A percentile compares a stretch with the other conserved stretches of the same genome.
phyloP scores from a whole-genome alignment of 2,888 invertebrate genomes.

The Eupithecia exiguata region DNA sequence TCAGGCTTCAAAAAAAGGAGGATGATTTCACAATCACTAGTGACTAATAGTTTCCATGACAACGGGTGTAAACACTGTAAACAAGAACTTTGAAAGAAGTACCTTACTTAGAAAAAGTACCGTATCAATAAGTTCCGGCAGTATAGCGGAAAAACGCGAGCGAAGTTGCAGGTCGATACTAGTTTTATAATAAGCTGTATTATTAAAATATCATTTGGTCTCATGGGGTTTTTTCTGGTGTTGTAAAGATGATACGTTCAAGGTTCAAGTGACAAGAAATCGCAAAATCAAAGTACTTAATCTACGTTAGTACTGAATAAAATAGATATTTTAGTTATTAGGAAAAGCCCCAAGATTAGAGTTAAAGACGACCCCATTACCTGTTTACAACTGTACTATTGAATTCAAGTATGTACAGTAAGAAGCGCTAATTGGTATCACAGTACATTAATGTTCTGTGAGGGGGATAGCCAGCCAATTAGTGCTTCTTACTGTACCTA shows the following conservation, averaged over 20 bases:
- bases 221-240: not conserved
- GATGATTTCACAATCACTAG: too few species aligned
- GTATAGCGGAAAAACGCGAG: not conserved
- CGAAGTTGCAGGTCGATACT: not conserved
- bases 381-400: too few species aligned
- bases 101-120: not conserved
- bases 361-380: not conserved
- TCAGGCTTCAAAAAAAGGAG: too few species aligned
- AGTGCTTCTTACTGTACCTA: too few species aligned
- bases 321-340: not conserved
- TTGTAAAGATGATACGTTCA: not conserved
- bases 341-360: not conserved
- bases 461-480: too few species aligned
- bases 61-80: too few species aligned
- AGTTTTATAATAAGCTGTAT: not conserved
- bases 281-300: not conserved
- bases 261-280: not conserved
- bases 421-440: too few species aligned
- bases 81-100: not conserved
- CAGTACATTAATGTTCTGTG: too few species aligned
- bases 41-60: too few species aligned
- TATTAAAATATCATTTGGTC: conserved; percentile 1
- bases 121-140: too few species aligned
- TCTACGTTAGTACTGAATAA: not conserved
- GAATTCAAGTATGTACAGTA: too few species aligned